Conservation (phyloP, 2,888 invertebrate species). For the Calephelis perditalis region DNA sequence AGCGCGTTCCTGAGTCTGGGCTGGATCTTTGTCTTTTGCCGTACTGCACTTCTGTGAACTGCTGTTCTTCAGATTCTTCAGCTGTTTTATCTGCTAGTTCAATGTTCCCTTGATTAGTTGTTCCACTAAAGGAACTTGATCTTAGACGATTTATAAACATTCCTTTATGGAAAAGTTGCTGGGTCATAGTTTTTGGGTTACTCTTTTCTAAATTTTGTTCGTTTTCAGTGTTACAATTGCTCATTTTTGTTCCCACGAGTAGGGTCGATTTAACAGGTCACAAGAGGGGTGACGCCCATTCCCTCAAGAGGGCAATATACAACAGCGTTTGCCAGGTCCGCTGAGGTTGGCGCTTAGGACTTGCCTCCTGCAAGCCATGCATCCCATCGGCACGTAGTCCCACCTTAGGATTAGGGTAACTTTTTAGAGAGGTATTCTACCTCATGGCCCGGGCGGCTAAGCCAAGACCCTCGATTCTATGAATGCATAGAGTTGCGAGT, state of each 20-base stretch:
- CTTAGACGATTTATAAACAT: no score
- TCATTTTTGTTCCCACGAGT: conserved; percentile 4
- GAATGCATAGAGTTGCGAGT: no score
- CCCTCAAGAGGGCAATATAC: conserved; percentile 21
- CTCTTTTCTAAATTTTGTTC: neutral
- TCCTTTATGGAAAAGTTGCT: no score
- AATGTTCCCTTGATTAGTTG: conserved; percentile 19
- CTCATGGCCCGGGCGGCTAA: conserved; percentile 17
- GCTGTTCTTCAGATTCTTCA: conserved; percentile 17
- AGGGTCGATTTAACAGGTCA: neutral
- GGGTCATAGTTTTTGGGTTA: no score
- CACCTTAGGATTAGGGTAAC: conserved; percentile 27
- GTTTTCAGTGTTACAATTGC: neutral
- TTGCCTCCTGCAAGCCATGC: conserved; percentile 27
- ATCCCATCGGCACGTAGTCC: conserved; percentile 25
- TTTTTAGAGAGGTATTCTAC: conserved; percentile 28
- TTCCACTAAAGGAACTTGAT: no score
- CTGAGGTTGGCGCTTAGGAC: conserved; percentile 25
- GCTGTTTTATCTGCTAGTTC: conserved; percentile 6
- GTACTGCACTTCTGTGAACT: conserved; percentile 19
- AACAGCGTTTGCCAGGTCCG: conserved; percentile 27
- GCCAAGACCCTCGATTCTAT: neutral
- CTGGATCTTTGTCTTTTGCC: conserved; percentile 17
- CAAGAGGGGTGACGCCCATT: neutral
- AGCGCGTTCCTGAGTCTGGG: conserved; percentile 4